Evolutionary conservation across 2,113 vertebrate genomes (phyloP).

Genomic region (Eubucco bourcierii): DNA sequence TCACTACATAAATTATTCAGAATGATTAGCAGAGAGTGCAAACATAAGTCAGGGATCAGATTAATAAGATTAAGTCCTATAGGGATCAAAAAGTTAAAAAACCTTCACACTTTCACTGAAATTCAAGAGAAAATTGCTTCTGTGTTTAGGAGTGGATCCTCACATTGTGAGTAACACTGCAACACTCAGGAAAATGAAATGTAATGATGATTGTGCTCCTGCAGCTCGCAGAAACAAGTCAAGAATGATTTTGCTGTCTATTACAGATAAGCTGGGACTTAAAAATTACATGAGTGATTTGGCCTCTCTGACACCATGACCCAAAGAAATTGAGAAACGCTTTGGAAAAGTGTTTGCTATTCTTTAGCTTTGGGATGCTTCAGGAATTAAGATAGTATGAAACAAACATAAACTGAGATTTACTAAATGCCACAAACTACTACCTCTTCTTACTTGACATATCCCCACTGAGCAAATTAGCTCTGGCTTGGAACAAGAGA

Average conservation of each 20-base stretch:
- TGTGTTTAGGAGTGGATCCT: neutral
- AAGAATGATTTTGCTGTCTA: neutral
- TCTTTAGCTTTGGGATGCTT: neutral
- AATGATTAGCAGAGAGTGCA: neutral
- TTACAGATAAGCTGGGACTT: neutral
- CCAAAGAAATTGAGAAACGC: neutral
- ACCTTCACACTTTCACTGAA: neutral
- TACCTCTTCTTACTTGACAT: neutral
- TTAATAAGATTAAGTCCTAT: neutral
- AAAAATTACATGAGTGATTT: neutral
- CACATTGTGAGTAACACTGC: neutral
- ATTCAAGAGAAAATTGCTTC: neutral
- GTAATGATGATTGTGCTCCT: neutral
- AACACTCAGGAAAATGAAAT: neutral
- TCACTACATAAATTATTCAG: neutral
- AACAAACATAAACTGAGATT: neutral
- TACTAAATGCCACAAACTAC: neutral
- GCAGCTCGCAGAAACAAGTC: neutral
- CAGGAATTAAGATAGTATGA: neutral
- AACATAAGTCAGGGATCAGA: neutral
- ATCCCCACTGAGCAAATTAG: neutral
- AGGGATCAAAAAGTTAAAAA: neutral
- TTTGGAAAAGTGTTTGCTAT: neutral
- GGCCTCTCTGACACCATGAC: neutral
- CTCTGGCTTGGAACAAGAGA: neutral